Evolutionary conservation across 2,797 vertebrate species (phyloP).

Genomic region (Macropus fuliginosus): DNA sequence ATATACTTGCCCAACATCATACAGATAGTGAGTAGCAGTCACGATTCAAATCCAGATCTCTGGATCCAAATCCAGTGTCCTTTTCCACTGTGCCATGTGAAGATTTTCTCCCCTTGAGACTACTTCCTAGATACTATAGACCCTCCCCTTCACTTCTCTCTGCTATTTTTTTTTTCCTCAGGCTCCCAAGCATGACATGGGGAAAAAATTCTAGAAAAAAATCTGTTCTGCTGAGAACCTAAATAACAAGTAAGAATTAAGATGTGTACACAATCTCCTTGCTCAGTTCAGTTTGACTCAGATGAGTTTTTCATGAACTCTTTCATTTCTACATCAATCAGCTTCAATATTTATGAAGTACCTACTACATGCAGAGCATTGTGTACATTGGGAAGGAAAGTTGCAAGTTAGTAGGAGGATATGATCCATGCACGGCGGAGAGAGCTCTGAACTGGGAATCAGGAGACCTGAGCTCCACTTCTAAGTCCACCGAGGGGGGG

Average conservation of each 20-base stretch:
- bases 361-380: background rate
- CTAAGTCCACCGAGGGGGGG: background rate
- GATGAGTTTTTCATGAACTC: background rate
- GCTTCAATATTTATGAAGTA: background rate
- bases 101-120: background rate
- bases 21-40: background rate
- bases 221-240: background rate
- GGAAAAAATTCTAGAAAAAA: background rate
- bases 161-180: background rate
- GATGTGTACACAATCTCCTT: background rate
- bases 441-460: background rate
- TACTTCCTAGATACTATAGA: background rate
- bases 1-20: background rate
- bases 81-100: background rate
- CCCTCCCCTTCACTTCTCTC: background rate
- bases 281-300: background rate
- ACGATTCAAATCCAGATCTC: background rate
- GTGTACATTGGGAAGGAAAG: background rate
- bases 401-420: background rate
- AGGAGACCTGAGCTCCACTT: background rate
- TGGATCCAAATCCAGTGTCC: background rate
- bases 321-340: constrained; percentile 11
- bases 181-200: background rate
- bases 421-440: background rate
- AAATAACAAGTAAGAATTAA: background rate